A percentile compares a stretch with the other conserved stretches of the same genome.
Conservation (phyloP, 2,888 invertebrate species). For the Drosophila borealis region DNA sequence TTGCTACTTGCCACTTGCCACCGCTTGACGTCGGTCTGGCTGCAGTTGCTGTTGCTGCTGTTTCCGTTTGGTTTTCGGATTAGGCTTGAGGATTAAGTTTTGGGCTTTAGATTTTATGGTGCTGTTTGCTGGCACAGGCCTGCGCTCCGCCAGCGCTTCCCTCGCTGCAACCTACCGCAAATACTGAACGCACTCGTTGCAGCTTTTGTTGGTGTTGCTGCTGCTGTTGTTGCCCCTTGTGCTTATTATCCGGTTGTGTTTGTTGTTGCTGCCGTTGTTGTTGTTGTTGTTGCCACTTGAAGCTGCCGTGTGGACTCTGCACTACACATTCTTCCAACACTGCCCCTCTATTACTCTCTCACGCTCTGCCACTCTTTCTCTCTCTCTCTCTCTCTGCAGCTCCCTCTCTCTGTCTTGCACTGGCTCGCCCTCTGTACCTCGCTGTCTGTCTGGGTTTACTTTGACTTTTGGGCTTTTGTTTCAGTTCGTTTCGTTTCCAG, state of each 20-base stretch:
- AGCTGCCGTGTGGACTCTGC: conserved; percentile 70
- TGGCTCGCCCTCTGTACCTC: conserved; percentile 8
- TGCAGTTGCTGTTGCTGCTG: conserved; percentile 8
- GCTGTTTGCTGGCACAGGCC: conserved; percentile 22
- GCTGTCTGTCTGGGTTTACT: conserved; percentile 51
- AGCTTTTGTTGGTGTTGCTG: conserved; percentile 5
- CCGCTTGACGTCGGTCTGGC: conserved; percentile 4
- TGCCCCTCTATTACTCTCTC: background rate
- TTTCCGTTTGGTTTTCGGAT: conserved; percentile 10
- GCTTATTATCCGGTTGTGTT: conserved; percentile 69
- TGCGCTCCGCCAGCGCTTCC: conserved; percentile 27
- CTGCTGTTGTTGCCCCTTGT: conserved; percentile 24
- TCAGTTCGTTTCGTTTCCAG: conserved; percentile 27
- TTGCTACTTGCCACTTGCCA: conserved; percentile 19
- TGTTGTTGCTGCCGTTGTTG: conserved; percentile 33
- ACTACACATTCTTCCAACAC: conserved; percentile 69
- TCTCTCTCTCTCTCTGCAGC: background rate
- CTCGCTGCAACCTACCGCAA: conserved; percentile 30
- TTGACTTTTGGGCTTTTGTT: conserved; percentile 57
- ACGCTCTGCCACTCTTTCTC: background rate
- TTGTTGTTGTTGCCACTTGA: conserved; percentile 59
- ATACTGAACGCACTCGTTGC: conserved; percentile 16
- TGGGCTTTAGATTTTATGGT: conserved; percentile 3
- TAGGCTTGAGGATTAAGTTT: conserved; percentile 17
- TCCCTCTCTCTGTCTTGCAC: background rate